These are phyloP conservation scores for Cecidostiba fungosa DNA, from an alignment of 2,888 invertebrate genomes.

Conservation along the genomic window DNA sequence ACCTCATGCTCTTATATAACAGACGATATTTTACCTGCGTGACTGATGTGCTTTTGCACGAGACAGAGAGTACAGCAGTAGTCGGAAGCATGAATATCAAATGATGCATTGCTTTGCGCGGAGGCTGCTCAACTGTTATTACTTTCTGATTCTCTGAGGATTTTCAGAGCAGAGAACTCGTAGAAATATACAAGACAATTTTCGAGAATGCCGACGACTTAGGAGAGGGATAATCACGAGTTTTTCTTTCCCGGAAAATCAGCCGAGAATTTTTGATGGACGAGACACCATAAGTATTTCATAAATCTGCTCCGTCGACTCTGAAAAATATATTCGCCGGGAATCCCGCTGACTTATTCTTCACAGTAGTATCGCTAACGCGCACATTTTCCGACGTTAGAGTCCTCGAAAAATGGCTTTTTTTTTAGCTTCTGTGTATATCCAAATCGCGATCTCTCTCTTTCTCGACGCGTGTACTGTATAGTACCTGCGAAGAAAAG, in stretches of 20 bases:
- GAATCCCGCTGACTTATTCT: neutral
- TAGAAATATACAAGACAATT: neutral
- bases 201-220: neutral
- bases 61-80: neutral
- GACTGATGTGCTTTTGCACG: constrained; percentile 11
- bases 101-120: neutral
- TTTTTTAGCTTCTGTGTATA: neutral
- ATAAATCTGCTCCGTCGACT: neutral
- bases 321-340: neutral
- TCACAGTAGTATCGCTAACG: neutral
- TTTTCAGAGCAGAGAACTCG: neutral
- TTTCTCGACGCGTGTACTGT: too few relatives aligned
- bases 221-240: neutral
- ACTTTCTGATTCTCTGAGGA: neutral
- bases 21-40: neutral
- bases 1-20: neutral
- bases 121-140: neutral
- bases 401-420: neutral
- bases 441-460: too few relatives aligned
- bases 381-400: neutral
- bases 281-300: neutral
- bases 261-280: neutral
- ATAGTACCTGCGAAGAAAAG: neutral
- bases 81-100: neutral
- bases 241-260: neutral